phyloP scores from a whole-genome alignment of 2,888 invertebrate species.

The Pegoplata infirma region DNA sequence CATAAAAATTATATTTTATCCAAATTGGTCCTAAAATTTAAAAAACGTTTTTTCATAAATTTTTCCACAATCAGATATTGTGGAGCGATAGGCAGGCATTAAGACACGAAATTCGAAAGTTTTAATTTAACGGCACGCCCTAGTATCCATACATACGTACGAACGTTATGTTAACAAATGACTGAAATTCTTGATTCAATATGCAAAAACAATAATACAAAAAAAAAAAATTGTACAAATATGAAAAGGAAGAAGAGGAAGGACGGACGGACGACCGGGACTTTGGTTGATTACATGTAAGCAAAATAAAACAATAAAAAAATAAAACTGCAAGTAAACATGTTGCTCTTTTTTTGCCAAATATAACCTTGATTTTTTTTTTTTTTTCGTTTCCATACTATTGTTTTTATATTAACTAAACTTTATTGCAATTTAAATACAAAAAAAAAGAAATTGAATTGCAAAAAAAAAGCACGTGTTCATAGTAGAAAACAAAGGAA shows the following conservation, averaged over 20 bases:
- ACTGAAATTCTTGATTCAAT: neutral
- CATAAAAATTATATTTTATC: too few species aligned
- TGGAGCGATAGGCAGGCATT: too few species aligned
- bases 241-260: neutral
- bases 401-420: constrained; percentile 36
- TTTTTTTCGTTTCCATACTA: neutral
- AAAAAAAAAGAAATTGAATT: constrained; percentile 6
- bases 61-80: too few species aligned
- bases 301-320: too few species aligned
- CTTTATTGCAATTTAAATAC: constrained; percentile 51
- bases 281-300: neutral
- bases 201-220: too few species aligned
- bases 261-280: neutral
- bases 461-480: constrained; percentile 29
- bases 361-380: constrained; percentile 24
- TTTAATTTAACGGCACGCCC: too few species aligned
- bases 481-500: neutral
- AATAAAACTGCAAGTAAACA: constrained; percentile 6
- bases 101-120: too few species aligned
- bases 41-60: too few species aligned
- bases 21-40: too few species aligned
- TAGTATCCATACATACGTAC: too few species aligned
- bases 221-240: neutral
- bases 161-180: neutral
- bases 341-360: constrained; percentile 4